Base-by-base conservation (phyloP, 2,113 vertebrate species). In the Oncorhynchus tshawytscha region DNA sequence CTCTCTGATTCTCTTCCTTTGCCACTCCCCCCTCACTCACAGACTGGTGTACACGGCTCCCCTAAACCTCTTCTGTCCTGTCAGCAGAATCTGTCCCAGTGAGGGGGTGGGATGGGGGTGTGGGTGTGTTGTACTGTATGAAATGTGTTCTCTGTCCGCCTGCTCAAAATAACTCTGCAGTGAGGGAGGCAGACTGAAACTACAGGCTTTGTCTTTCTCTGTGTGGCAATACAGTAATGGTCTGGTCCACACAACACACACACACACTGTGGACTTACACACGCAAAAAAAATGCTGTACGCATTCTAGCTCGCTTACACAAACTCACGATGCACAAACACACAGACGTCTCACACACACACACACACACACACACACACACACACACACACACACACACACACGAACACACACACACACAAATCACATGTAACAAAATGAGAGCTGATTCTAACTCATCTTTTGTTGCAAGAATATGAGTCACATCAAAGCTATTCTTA, bases 391-490 rank as follows among this genome's bases (percentile, higher is more conserved):
- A 8, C 34, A 2, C 34, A 7, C 6, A 39, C 34, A 39, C 34
- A 5, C 29, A 5, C 29, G n/a, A n/a, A 9, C 34, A 39, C 34
- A 39, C 39, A 39, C 7, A 9, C 12, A 29, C 27, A 34, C 1
- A 31, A 31, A 31, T 31, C 51, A 62, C 29, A 48, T 27, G 5
- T 60, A 71, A 34, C 54, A 60, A 82, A 59, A 75, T 76, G 69
- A 67, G 65, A 73, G 54, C 69, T 83, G 54, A 83, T 79, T 57
- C 51, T 29, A 70, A 71, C 69, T 65, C n/a, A 79, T 77, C 29
- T 66, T 89, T 87, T 86, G 88, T 88, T 93, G 86, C 84, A 87
- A 87, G 88, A 89, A 87, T 88, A 87, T 92, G 89, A 92, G 81
- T 92, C 90, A 93, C 39, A 62, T 78, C n/a, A 80, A 72, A 75